Base-by-base conservation (phyloP, 2,888 invertebrate genomes). In the Mimachlamys varia region DNA sequence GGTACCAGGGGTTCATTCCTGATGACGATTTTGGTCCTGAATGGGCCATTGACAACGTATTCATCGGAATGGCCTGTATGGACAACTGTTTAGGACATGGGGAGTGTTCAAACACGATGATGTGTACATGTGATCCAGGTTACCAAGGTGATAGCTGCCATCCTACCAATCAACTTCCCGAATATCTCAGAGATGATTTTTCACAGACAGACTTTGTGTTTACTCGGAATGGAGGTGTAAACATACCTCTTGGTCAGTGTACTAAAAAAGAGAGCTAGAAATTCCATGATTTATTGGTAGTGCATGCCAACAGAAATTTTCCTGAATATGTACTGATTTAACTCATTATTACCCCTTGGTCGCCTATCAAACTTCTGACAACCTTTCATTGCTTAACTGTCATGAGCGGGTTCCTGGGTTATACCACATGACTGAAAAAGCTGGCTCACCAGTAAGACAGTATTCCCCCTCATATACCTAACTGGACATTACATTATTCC, bases 1-100 rank as follows among this genome's bases (percentile, higher is more conserved):
- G 97, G 97, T 95, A 95, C 90, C 97, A 97, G 92, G 96, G 96
- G 1, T 94, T 94, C 76, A 95, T 96, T 88, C 95, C 94, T 4
- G 93, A 95, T 7, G 91, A 95, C 87, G 96, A 96, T 91, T 95
- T 94, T 89, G 95, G 95, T 19, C 96, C 96, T 37, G 95, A 95
- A n/a, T 97, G 97, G 97, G 96, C 96, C 15, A 92, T 97, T 38
- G 97, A 96, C 93, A 97, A 96, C 92, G 95, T 97, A 33, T 97
- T 96, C 93, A 95, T 97, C 89, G 97, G 97, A 0, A 96, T 97
- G 94, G 95, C 96, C 27, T 97, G 97, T 93, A 93, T 94, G 92
- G 95, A 96, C 27, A 95, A 97, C 92, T 97, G 97, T 92, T 93
- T 94, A 53, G 97, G 97, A 19, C 96, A 97, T 93, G 97, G 97